A percentile compares a stretch with the other conserved stretches of the same genome.
Evolutionary conservation across 2,113 vertebrate species (phyloP).

Genomic region (Tetraodon nigroviridis): DNA sequence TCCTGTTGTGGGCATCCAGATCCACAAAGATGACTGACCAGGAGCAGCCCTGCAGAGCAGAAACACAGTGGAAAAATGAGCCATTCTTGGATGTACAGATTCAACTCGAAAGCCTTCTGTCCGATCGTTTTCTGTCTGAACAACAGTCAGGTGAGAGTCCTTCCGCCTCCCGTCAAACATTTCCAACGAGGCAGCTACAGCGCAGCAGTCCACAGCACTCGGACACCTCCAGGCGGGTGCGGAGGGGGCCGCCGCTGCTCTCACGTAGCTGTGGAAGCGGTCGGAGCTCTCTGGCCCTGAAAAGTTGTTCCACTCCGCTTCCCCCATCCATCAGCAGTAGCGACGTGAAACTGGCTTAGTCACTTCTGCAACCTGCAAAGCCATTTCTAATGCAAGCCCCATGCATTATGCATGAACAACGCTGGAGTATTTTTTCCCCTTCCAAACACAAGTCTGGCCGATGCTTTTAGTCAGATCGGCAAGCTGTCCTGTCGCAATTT

Average conservation of each 20-base stretch:
- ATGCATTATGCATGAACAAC: constrained; percentile 64
- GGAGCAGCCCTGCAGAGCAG: constrained; percentile 86
- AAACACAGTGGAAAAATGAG: neutral
- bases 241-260: constrained; percentile 12
- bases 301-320: constrained; percentile 18
- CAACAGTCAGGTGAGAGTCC: neutral
- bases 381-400: constrained; percentile 56
- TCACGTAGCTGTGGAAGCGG: constrained; percentile 16
- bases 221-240: neutral
- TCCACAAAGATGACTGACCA: constrained; percentile 99
- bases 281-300: constrained; percentile 24
- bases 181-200: constrained; percentile 15
- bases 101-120: too few relatives aligned
- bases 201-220: constrained; percentile 26
- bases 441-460: constrained; percentile 22
- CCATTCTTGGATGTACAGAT: neutral
- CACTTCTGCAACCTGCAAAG: constrained; percentile 43
- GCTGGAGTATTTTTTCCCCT: constrained; percentile 24
- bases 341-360: constrained; percentile 38
- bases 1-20: constrained; percentile 95
- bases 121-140: too few relatives aligned
- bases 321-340: constrained; percentile 33
- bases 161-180: constrained; percentile 34
- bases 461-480: constrained; percentile 66
- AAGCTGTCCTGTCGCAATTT: constrained; percentile 40